phyloP scores from a whole-genome alignment of 2,888 invertebrate genomes.

The Diplolepis rosae region DNA sequence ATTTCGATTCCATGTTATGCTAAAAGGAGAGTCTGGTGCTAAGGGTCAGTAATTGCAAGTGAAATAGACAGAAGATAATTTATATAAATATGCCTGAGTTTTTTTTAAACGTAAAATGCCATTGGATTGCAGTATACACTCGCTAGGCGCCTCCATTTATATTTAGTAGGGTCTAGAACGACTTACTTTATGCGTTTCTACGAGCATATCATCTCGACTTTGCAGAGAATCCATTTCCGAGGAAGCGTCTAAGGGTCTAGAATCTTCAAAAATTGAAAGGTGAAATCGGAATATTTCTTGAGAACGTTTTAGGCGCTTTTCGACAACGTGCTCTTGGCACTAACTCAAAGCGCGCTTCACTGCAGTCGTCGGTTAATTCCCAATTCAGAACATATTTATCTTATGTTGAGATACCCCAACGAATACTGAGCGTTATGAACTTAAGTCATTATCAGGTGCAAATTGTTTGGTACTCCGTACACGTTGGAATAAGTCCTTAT shows the following conservation, averaged over 20 bases:
- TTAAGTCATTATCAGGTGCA: neutral
- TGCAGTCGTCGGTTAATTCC: slow-evolving; percentile 12
- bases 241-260: neutral
- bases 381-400: slow-evolving; percentile 1
- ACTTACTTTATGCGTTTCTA: neutral
- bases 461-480: neutral
- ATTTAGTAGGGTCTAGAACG: neutral
- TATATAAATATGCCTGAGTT: neutral
- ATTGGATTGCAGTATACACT: neutral
- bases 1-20: too few relatives aligned
- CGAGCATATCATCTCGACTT: neutral
- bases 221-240: neutral
- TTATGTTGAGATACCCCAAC: neutral
- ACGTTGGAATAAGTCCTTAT: too few relatives aligned
- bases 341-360: slow-evolving; percentile 6
- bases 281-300: slow-evolving; percentile 6
- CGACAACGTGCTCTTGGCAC: neutral
- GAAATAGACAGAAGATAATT: neutral
- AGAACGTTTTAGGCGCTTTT: neutral
- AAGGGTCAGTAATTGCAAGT: too few relatives aligned
- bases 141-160: neutral
- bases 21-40: too few relatives aligned
- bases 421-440: neutral
- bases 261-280: neutral
- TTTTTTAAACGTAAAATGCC: neutral